These are phyloP conservation scores for Xanthorhoe designata DNA, from an alignment of 2,888 invertebrate genomes.

Conservation along the genomic window DNA sequence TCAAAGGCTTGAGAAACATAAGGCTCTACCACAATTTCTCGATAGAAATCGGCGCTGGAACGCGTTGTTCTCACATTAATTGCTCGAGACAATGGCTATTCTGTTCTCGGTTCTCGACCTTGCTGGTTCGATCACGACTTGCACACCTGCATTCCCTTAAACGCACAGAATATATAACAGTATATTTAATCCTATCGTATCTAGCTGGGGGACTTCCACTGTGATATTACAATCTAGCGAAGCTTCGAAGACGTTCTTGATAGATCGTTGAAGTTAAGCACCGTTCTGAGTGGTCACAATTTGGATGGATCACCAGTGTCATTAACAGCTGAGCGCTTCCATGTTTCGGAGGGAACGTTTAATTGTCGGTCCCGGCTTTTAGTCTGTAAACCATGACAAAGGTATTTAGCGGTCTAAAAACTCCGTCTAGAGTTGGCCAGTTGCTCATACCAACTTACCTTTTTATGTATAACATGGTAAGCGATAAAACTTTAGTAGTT, in stretches of 20 bases:
- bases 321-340: too few relatives aligned
- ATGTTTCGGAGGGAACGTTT: too few relatives aligned
- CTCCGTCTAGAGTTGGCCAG: too few relatives aligned
- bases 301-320: too few relatives aligned
- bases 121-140: slow-evolving; percentile 66
- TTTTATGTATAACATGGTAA: too few relatives aligned
- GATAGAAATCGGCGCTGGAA: slow-evolving; percentile 47
- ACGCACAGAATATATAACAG: slow-evolving; percentile 23
- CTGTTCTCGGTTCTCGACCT: slow-evolving; percentile 60
- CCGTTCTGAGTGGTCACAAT: too few relatives aligned
- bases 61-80: slow-evolving; percentile 54
- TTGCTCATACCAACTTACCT: too few relatives aligned
- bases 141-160: slow-evolving; percentile 59
- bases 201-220: slow-evolving; percentile 1
- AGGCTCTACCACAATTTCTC: slow-evolving; percentile 42
- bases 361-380: too few relatives aligned
- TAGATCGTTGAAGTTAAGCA: too few relatives aligned
- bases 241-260: neutral
- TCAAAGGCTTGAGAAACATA: slow-evolving; percentile 35
- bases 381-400: too few relatives aligned
- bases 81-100: slow-evolving; percentile 59
- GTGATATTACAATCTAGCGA: neutral
- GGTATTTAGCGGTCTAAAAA: too few relatives aligned
- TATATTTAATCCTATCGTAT: neutral
- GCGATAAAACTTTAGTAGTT: too few relatives aligned